A percentile compares a stretch with the other conserved stretches of the same genome.
phyloP scores from a whole-genome alignment of 2,113 vertebrate species.

The Emydura subglobosa region DNA sequence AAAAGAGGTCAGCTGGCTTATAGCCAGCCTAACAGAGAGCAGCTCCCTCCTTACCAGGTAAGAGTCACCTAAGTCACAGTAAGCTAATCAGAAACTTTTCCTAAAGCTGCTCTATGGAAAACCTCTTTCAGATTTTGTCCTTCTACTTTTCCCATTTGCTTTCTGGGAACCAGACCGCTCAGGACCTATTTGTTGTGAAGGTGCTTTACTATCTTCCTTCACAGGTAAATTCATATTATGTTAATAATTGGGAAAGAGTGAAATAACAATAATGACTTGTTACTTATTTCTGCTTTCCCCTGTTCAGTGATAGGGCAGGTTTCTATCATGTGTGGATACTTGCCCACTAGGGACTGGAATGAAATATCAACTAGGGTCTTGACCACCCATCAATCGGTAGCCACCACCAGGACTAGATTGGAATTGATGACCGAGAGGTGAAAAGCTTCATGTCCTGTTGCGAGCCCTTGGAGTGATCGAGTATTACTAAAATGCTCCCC shows the following conservation, averaged over 20 bases:
- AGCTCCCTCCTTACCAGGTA: background rate
- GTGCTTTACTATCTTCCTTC: background rate
- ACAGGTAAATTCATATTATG: background rate
- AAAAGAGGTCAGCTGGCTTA: background rate
- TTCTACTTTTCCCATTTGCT: background rate
- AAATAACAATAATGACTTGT: background rate
- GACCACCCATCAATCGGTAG: background rate
- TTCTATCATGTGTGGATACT: background rate
- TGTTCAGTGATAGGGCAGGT: background rate
- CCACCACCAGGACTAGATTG: background rate
- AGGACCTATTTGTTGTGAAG: background rate
- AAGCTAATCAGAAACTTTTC: background rate
- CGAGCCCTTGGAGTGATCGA: background rate
- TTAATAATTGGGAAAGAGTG: background rate
- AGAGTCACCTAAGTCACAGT: background rate
- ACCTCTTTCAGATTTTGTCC: background rate
- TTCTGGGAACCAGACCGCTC: background rate
- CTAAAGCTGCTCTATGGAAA: background rate
- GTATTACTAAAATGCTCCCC: background rate
- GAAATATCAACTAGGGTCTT: background rate
- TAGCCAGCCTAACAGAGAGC: fast-evolving
- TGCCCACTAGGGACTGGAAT: background rate
- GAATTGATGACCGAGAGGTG: background rate
- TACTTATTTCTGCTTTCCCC: background rate
- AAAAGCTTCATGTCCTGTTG: conserved; percentile 19